Base-by-base conservation (phyloP, 2,113 vertebrate genomes). In the Callopanchax toddi region DNA sequence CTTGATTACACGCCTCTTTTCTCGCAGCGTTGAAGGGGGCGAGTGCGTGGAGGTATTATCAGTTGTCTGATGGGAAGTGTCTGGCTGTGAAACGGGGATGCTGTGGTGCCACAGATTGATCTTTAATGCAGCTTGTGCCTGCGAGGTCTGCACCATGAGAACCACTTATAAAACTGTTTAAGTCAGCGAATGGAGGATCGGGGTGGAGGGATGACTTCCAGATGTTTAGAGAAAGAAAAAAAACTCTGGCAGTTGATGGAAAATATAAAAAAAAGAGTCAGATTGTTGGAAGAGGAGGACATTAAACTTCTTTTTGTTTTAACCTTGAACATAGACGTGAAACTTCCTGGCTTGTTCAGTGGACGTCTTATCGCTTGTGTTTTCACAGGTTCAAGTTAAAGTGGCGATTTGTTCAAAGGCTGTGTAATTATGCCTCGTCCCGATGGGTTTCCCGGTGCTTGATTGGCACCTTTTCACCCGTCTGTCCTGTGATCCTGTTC, bases 1-100 rank as follows among this genome's bases (percentile, higher is more conserved):
- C 87, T 89, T 82, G 79, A 89, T 90, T 89, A 81, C 82, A 91
- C 76, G 87, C 87, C 84, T 90, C 86, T 71, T 72, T 86, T 84
- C 84, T 86, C 42, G 56, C 53, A 45, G 39, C 61, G 53, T 65
- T 60, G 64, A 39, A 44, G n/a, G 55, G 52, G 57, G 59, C 34
- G 59, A 44, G 8, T 32, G 67, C 46, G 11, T 42, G 39, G 40
- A 20, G 1, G 48, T 67, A 50, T 77, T 57, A 70, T 56, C 71
- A 21, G 64, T 49, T 0, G 25, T 43, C 61, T 37, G 45, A 22
- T 20, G 44, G 52, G 51, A 36, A 11, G 42, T 1, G 40, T 61
- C 25, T 45, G 69, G 61, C 34, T 3, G 42, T 74, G 61, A 58
- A 69, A 32, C 55, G 49, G 15, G 17, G 36, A 44, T 15, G 17